Conservation (phyloP, 2,888 invertebrate species). For the Mimachlamys varia region DNA sequence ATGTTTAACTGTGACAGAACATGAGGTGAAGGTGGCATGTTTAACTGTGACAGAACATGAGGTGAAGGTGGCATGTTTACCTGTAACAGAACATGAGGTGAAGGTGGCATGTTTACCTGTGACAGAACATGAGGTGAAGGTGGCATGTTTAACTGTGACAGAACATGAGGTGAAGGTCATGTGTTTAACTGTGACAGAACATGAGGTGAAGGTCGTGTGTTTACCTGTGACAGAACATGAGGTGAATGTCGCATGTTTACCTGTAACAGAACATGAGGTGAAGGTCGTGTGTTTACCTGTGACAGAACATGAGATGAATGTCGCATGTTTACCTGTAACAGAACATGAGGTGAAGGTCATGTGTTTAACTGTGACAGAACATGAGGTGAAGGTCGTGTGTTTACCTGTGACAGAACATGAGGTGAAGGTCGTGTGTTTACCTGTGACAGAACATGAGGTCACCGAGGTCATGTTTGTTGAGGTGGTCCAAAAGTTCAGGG, state of each 20-base stretch:
- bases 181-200: neutral
- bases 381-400: neutral
- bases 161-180: neutral
- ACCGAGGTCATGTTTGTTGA: slow-evolving; percentile 71
- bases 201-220: neutral
- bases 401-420: slow-evolving; percentile 10
- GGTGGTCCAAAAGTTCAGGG: slow-evolving; percentile 70
- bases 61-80: neutral
- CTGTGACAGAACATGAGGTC: slow-evolving; percentile 80
- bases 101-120: neutral
- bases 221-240: neutral
- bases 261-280: neutral
- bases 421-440: slow-evolving; percentile 56
- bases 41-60: neutral
- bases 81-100: neutral
- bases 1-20: neutral
- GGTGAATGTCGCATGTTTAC: neutral
- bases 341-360: neutral
- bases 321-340: neutral
- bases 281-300: neutral
- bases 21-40: neutral
- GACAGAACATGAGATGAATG: neutral
- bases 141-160: neutral
- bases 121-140: neutral
- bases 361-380: neutral